These are phyloP conservation scores for Seriola aureovittata DNA, from an alignment of 2,113 vertebrate species.

Conservation along the genomic window DNA sequence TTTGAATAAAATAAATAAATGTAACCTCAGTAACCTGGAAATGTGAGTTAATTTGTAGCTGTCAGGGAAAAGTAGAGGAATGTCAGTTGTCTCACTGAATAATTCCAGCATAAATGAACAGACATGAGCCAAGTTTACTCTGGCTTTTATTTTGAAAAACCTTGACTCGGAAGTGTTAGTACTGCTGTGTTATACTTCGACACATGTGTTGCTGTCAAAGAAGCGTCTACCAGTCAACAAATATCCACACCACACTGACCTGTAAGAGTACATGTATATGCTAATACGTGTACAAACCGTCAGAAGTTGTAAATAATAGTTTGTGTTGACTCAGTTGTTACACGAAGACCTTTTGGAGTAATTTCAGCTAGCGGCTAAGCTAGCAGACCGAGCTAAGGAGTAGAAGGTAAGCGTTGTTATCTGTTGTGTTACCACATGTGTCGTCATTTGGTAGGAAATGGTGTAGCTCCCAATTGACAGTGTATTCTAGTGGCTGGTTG, in stretches of 20 bases:
- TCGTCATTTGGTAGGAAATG: too few species aligned
- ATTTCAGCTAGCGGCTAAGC: slow-evolving; percentile 26
- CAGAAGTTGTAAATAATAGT: not conserved
- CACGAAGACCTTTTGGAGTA: not conserved
- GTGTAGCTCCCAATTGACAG: too few species aligned
- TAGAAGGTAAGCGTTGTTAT: too few species aligned
- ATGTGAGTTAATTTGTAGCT: too few species aligned
- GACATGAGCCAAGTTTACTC: fast-evolving
- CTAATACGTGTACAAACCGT: not conserved
- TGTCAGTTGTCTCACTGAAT: not conserved
- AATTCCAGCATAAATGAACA: not conserved
- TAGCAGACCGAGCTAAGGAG: not conserved
- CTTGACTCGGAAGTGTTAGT: slow-evolving; percentile 53
- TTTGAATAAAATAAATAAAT: slow-evolving; percentile 31
- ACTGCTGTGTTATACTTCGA: too few species aligned
- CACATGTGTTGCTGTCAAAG: slow-evolving; percentile 50
- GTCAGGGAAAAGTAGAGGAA: too few species aligned
- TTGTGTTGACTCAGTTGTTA: not conserved
- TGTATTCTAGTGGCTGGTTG: too few species aligned
- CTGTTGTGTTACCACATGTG: too few species aligned
- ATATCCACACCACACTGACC: not conserved
- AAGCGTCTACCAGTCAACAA: not conserved
- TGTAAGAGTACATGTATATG: not conserved
- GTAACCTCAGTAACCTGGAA: not conserved
- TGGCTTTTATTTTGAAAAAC: slow-evolving; percentile 64